These are phyloP conservation scores for Addax nasomaculatus DNA, from an alignment of 2,113 vertebrate species.

Conservation along the genomic window DNA sequence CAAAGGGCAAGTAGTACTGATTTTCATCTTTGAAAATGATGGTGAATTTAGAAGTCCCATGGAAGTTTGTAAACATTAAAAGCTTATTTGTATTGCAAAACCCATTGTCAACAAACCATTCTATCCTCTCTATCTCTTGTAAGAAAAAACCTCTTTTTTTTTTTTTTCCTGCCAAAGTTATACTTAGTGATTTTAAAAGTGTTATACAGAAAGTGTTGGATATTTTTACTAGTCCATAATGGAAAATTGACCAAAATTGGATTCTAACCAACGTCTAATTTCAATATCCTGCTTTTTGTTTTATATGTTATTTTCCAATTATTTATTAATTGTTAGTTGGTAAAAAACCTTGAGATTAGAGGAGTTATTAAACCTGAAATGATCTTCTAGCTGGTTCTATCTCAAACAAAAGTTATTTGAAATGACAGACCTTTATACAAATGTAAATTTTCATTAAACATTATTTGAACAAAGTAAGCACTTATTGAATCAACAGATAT, in stretches of 20 bases:
- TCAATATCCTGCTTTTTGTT: neutral
- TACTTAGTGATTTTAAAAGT: neutral
- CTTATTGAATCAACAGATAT: neutral
- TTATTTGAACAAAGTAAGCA: neutral
- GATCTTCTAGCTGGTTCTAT: neutral
- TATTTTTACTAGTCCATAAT: neutral
- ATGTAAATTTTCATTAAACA: neutral
- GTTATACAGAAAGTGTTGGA: neutral
- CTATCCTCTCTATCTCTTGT: neutral
- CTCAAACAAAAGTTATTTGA: neutral
- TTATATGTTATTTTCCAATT: neutral
- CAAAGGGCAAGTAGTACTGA: fast-evolving
- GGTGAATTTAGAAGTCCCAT: neutral
- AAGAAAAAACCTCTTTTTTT: neutral
- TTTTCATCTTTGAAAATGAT: neutral
- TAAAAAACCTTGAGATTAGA: neutral
- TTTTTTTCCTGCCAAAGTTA: neutral
- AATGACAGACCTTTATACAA: neutral
- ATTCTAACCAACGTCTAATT: neutral
- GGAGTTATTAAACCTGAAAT: neutral
- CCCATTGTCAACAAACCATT: neutral
- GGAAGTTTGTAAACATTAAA: neutral
- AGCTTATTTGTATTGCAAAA: neutral
- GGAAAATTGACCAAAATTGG: neutral
- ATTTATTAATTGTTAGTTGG: neutral